These are phyloP conservation scores for Cavia porcellus DNA, from an alignment of 2,113 vertebrate species.

Conservation along the genomic window DNA sequence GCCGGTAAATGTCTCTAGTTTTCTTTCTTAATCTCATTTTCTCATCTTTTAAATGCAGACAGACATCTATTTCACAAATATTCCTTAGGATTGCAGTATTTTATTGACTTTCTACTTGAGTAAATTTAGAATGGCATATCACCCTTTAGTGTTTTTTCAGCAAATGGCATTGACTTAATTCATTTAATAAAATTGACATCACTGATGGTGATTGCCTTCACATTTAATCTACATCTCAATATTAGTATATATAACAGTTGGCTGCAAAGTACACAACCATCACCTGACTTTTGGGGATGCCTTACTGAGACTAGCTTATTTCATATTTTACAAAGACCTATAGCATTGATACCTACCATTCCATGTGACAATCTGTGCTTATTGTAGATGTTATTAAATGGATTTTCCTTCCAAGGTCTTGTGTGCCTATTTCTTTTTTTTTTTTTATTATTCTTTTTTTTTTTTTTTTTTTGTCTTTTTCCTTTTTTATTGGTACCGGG, in stretches of 20 bases:
- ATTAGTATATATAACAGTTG: neutral
- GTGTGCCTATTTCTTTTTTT: too few relatives aligned
- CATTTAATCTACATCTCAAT: slow-evolving; percentile 29
- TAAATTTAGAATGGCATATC: neutral
- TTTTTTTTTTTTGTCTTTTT: too few relatives aligned
- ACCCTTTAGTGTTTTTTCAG: neutral
- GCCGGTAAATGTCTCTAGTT: neutral
- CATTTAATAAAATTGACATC: neutral
- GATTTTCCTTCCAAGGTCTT: neutral
- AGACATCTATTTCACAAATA: slow-evolving; percentile 1
- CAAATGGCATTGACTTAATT: slow-evolving; percentile 33
- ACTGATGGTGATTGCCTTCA: neutral
- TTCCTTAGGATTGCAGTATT: neutral
- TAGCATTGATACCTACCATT: neutral
- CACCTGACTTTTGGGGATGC: neutral
- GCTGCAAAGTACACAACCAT: neutral
- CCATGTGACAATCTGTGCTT: neutral
- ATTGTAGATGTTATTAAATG: neutral
- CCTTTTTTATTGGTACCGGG: too few relatives aligned
- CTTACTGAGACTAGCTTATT: neutral
- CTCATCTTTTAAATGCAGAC: neutral
- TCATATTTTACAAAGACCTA: neutral
- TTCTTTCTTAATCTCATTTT: slow-evolving; percentile 19
- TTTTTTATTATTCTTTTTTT: too few relatives aligned
- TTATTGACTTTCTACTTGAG: slow-evolving; percentile 35